Percentiles rank a stretch among this genome's conserved stretches.
These are phyloP conservation scores for Gobionotothen gibberifrons DNA, from an alignment of 2,797 vertebrate species.

Conservation along the genomic window DNA sequence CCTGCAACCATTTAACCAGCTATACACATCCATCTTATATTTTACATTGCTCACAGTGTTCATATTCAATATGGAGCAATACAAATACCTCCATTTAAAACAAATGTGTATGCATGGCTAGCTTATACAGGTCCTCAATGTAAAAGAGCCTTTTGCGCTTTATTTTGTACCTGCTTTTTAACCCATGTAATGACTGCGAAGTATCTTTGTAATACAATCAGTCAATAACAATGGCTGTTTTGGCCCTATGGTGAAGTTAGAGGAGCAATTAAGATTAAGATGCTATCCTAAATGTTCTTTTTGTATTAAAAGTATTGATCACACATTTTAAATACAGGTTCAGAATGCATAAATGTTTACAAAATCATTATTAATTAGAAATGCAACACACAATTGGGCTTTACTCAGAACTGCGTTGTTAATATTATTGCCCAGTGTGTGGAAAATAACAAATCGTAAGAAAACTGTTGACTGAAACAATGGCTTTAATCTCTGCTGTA, in stretches of 20 bases:
- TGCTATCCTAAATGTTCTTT: background rate
- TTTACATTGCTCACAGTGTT: background rate
- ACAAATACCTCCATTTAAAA: background rate
- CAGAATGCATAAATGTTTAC: background rate
- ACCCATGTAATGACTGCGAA: too few species aligned
- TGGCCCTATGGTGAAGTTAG: background rate
- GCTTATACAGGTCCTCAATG: too few species aligned
- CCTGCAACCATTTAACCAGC: background rate
- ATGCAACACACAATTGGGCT: background rate
- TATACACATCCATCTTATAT: background rate
- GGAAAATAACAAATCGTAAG: too few species aligned
- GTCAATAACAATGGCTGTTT: too few species aligned
- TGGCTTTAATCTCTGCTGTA: too few species aligned
- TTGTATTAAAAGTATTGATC: background rate
- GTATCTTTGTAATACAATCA: too few species aligned
- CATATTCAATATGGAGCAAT: too few species aligned
- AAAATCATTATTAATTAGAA: background rate
- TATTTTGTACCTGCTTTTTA: too few species aligned
- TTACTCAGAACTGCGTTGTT: background rate
- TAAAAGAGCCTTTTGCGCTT: too few species aligned
- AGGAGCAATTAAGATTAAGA: background rate
- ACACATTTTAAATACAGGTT: background rate
- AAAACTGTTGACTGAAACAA: too few species aligned
- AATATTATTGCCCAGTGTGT: too few species aligned
- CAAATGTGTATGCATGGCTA: background rate